A percentile compares a stretch with the other conserved stretches of the same genome.
Conservation (phyloP, 2,888 invertebrate genomes). For the Elmis aenea region DNA sequence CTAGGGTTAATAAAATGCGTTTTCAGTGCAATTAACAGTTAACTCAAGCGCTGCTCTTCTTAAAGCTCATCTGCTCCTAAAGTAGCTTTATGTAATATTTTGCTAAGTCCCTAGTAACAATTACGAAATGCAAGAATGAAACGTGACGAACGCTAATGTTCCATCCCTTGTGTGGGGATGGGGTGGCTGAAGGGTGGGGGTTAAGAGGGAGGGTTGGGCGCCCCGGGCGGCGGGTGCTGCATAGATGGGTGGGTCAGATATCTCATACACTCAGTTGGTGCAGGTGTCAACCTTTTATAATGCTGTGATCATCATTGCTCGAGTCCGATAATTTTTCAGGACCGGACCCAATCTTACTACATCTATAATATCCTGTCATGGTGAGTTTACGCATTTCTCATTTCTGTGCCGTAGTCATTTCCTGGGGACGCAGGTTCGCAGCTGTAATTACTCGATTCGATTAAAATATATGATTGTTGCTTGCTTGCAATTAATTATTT, state of each 20-base stretch:
- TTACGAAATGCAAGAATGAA: too few species aligned
- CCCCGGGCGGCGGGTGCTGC: conserved; percentile 49
- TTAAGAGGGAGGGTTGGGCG: conserved; percentile 39
- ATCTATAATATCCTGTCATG: conserved; percentile 3
- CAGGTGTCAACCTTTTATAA: conserved; percentile 28
- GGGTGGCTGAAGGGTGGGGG: conserved; percentile 46
- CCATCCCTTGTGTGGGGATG: conserved; percentile 31
- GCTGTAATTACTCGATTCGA: too few species aligned
- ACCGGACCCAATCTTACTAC: not conserved
- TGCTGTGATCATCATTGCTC: conserved; percentile 17
- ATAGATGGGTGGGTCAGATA: conserved; percentile 50
- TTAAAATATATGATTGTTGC: too few species aligned
- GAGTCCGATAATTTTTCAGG: conserved; percentile 1
- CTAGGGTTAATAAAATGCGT: too few species aligned
- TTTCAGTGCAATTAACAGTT: too few species aligned
- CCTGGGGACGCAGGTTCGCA: too few species aligned
- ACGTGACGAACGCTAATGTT: conserved; percentile 26
- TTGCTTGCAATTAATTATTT: too few species aligned
- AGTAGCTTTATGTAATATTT: too few species aligned
- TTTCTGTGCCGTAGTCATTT: too few species aligned
- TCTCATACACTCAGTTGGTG: conserved; percentile 37
- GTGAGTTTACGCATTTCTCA: conserved; percentile 6
- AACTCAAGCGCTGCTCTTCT: too few species aligned
- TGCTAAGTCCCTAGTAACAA: too few species aligned
- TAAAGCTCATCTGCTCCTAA: too few species aligned